Evolutionary conservation across 2,797 vertebrate species (phyloP), one percentile per base, ranked within the genome.

Genomic region (Alcedo quadribrachys): DNA sequence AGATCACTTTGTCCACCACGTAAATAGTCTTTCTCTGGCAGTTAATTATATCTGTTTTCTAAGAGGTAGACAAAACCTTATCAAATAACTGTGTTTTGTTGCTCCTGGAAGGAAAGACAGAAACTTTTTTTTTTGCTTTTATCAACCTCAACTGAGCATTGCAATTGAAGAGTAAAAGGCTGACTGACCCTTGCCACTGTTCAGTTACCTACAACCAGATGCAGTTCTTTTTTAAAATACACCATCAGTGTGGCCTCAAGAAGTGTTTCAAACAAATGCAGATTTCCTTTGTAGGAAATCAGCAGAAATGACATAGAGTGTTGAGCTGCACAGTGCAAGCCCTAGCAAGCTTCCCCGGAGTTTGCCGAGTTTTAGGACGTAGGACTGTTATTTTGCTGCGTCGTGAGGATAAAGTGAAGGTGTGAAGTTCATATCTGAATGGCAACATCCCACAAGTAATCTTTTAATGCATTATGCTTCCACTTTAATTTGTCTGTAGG

Each of bases 361-460:
- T 71, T 92, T 86, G 75, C 69, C 11, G 62, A 12, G 28, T 42
- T 87, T 81, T 48, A 67, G 79, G 88, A 85, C 2, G 58, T 85
- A 60, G 81, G 79, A 78, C 73, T 94, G 48, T 43, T 63, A 85
- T 96, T 89, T 89, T 89, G 40, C 94, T 85, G 81, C 73, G 6
- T 96, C 89, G 70, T 94, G 92, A 94, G 92, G 69, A 92, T 89
- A 81, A 89, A 87, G 48, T 33, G 85, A 87, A 95, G 91, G 92
- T 95, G 94, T 95, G 95, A 95, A 91, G 81, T 87, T 94, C 84
- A 12, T 68, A 82, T 93, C 84, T 94, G 92, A 95, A 96, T 93
- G 89, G 85, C 94, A 92, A 17, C 95, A 89, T 89, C 94, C 94
- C 91, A 95, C 95, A 89, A 94, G 84, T 55, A 87, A 86, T 95